Conservation (phyloP, 1,140 invertebrate genomes). For the Cyclargus thomasi region DNA sequence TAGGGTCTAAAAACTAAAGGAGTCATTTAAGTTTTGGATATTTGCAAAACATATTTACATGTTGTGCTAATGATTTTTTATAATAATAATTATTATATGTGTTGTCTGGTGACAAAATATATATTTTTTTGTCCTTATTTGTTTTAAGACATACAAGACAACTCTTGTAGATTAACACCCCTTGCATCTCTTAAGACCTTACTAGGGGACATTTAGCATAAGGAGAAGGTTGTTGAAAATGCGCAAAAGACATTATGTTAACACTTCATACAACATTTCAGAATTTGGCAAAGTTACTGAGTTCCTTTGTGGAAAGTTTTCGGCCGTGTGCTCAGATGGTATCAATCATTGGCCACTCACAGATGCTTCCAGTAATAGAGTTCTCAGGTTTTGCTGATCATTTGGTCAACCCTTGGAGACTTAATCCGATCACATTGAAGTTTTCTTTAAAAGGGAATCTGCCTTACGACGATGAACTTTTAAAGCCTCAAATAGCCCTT, state of each 20-base stretch:
- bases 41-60: no score
- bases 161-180: no score
- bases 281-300: slow-evolving; percentile 89
- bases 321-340: slow-evolving; percentile 95
- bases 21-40: no score
- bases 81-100: no score
- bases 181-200: no score
- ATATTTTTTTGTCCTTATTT: no score
- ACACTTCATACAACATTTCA: slow-evolving; percentile 46
- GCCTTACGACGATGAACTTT: slow-evolving; percentile 92
- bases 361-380: slow-evolving; percentile 95
- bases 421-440: slow-evolving; percentile 90
- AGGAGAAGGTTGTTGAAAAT: no score
- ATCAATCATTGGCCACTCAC: slow-evolving; percentile 91
- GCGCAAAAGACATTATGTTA: neutral
- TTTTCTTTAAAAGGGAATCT: slow-evolving; percentile 93
- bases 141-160: no score
- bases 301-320: slow-evolving; percentile 94
- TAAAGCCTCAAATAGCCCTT: slow-evolving; percentile 91
- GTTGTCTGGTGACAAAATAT: no score
- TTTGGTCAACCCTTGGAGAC: slow-evolving; percentile 92
- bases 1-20: no score
- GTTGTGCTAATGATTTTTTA: no score
- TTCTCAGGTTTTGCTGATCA: slow-evolving; percentile 90
- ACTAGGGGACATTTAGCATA: no score